A percentile compares a stretch with the other conserved stretches of the same genome.
phyloP scores from a whole-genome alignment of 2,113 vertebrate species.

The Lepus timidus region DNA sequence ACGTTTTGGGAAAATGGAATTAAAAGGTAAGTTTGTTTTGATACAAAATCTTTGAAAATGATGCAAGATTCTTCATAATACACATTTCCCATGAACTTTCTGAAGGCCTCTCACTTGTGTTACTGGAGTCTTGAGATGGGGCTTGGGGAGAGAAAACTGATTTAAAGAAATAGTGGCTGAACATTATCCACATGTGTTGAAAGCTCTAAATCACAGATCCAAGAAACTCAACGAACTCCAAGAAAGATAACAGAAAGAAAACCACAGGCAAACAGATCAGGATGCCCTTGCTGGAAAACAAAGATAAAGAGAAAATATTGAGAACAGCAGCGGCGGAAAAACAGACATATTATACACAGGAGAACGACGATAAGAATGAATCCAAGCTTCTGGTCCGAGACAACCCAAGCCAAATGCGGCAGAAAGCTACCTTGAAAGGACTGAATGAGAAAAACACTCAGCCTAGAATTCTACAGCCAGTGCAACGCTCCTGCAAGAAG shows the following conservation, averaged over 20 bases:
- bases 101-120: too few species aligned
- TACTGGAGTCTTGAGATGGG: background rate
- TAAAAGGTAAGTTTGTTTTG: too few species aligned
- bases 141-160: background rate
- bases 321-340: background rate
- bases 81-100: too few species aligned
- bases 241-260: constrained; percentile 6
- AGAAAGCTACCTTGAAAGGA: background rate
- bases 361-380: background rate
- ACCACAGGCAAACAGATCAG: background rate
- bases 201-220: constrained; percentile 1
- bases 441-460: background rate
- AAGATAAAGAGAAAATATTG: background rate
- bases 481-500: background rate
- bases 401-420: background rate
- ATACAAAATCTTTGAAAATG: too few species aligned
- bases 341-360: background rate
- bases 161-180: background rate
- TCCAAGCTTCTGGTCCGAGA: background rate
- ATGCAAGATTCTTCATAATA: too few species aligned
- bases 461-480: background rate
- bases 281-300: background rate
- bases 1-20: too few species aligned
- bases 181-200: background rate
- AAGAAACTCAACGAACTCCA: constrained; percentile 10